phyloP scores from a whole-genome alignment of 2,113 vertebrate genomes.

The Cebus imitator region DNA sequence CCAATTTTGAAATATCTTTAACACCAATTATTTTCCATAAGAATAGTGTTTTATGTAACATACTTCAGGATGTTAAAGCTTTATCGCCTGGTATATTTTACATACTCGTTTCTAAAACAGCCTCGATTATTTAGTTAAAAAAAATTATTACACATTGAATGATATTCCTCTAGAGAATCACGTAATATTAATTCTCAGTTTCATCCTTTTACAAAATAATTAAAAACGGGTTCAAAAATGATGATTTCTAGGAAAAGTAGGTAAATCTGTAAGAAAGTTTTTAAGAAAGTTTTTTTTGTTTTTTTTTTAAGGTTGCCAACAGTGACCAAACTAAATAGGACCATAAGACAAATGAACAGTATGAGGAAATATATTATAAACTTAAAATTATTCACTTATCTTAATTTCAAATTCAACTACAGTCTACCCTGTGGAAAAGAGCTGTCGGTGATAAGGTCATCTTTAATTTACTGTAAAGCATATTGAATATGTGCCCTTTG shows the following conservation, averaged over 20 bases:
- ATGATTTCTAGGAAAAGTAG: neutral
- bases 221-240: neutral
- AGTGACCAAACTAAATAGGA: neutral
- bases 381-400: conserved; percentile 53
- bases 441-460: conserved; percentile 59
- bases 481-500: conserved; percentile 58
- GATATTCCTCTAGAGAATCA: neutral
- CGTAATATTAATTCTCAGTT: neutral
- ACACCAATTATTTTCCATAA: neutral
- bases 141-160: neutral
- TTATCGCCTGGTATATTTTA: neutral
- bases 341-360: neutral
- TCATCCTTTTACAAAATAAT: conserved; percentile 11
- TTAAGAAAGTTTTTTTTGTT: neutral
- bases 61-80: neutral
- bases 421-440: conserved; percentile 40
- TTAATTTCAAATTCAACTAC: conserved; percentile 48
- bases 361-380: conserved; percentile 29
- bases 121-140: neutral
- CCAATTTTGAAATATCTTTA: neutral
- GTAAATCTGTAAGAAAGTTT: neutral
- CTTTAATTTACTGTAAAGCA: conserved; percentile 69
- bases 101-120: neutral
- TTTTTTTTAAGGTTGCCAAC: neutral
- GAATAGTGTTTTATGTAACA: neutral